Percentiles rank a stretch among this genome's conserved stretches.
Evolutionary conservation across 2,113 vertebrate species (phyloP).

Genomic region (Neolamprologus hecqui): DNA sequence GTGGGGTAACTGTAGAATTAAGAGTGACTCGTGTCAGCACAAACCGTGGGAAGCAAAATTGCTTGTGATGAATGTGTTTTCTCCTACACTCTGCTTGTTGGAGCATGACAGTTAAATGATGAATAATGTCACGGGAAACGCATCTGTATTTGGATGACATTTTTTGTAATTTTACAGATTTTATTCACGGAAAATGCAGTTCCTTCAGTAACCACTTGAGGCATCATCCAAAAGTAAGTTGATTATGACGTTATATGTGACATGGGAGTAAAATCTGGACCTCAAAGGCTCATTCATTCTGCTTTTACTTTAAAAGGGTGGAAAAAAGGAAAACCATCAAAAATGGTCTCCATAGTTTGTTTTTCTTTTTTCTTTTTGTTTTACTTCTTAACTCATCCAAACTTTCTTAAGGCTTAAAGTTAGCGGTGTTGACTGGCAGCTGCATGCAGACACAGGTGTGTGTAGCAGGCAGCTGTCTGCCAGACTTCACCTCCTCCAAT

Average conservation of each 20-base stretch:
- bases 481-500: background rate
- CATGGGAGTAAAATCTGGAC: background rate
- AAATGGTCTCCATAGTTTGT: background rate
- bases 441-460: background rate
- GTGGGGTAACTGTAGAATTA: background rate
- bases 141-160: slow-evolving; percentile 6
- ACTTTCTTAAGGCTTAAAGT: background rate
- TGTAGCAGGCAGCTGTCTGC: background rate
- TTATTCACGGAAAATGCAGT: background rate
- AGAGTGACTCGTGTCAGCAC: slow-evolving; percentile 46
- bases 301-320: background rate
- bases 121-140: slow-evolving; percentile 3
- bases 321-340: background rate
- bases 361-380: background rate
- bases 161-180: background rate
- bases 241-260: background rate
- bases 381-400: background rate
- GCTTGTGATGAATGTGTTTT: slow-evolving; percentile 46
- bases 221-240: background rate
- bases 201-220: background rate
- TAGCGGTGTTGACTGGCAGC: background rate
- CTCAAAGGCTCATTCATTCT: background rate
- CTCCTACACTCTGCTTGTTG: slow-evolving; percentile 16
- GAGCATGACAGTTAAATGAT: slow-evolving; percentile 16
- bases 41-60: slow-evolving; percentile 40